These are phyloP conservation scores for Coptodon rendalli DNA, from an alignment of 2,113 vertebrate species.

Conservation along the genomic window DNA sequence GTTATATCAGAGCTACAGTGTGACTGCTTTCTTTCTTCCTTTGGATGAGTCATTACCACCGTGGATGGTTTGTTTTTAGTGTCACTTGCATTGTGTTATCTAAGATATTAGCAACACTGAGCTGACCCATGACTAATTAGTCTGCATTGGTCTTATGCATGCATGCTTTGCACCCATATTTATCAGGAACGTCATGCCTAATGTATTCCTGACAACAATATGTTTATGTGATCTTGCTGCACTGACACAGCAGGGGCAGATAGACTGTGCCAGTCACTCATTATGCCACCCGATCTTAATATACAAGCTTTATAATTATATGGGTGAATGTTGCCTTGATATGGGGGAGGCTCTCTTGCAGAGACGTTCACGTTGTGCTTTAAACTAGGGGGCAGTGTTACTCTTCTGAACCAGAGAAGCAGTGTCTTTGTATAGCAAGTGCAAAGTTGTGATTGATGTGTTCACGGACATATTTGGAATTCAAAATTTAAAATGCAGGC, in stretches of 20 bases:
- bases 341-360: neutral
- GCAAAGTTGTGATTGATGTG: neutral
- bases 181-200: neutral
- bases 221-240: neutral
- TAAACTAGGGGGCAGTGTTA: conserved; percentile 49
- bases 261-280: neutral
- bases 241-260: neutral
- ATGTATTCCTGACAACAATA: neutral
- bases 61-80: neutral
- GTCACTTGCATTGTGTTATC: neutral
- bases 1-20: neutral
- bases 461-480: neutral
- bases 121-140: conserved; percentile 23
- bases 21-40: neutral
- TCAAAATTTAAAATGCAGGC: neutral
- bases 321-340: neutral
- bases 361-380: neutral
- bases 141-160: neutral
- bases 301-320: neutral
- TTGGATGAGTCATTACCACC: conserved; percentile 6
- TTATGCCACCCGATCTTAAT: neutral
- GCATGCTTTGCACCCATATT: neutral
- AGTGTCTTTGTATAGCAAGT: neutral
- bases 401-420: neutral
- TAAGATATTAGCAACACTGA: neutral